Evolutionary conservation across 2,888 invertebrate species (phyloP).

Genomic region (Dynastes hyllus): DNA sequence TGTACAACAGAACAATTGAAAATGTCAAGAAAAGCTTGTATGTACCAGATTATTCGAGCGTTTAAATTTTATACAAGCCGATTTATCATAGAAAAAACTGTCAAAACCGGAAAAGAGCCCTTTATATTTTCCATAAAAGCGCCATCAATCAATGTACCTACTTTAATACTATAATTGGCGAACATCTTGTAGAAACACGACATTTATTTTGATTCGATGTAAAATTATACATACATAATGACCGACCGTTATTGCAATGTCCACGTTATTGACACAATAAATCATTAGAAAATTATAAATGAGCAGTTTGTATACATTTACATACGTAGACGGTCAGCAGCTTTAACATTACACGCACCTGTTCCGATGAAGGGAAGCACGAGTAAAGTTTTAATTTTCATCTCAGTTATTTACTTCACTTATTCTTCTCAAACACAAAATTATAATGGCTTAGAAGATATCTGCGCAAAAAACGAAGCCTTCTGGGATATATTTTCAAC

Average conservation of each 20-base stretch:
- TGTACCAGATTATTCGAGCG: too few relatives aligned
- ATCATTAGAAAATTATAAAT: constrained; percentile 19
- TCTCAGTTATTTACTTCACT: background rate
- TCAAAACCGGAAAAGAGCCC: background rate
- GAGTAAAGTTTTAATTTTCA: background rate
- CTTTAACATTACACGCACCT: background rate
- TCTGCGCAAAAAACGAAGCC: background rate
- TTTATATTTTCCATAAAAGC: constrained; percentile 7
- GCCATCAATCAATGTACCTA: constrained; percentile 20
- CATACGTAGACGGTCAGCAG: background rate
- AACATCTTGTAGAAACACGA: constrained; percentile 24
- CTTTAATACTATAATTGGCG: constrained; percentile 10
- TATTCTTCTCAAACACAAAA: background rate
- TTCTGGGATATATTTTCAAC: constrained; percentile 25
- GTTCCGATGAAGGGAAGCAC: background rate
- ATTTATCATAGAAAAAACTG: too few relatives aligned
- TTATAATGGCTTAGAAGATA: constrained; percentile 2
- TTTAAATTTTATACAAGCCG: too few relatives aligned
- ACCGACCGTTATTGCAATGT: constrained; percentile 18
- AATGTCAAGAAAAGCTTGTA: too few relatives aligned
- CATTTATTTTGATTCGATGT: constrained; percentile 19
- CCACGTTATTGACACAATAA: constrained; percentile 13
- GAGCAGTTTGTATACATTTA: background rate
- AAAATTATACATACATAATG: constrained; percentile 25
- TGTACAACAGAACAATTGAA: too few relatives aligned